Evolutionary conservation across 2,797 vertebrate genomes (phyloP).

Genomic region (Neosilurus mollespiculum): DNA sequence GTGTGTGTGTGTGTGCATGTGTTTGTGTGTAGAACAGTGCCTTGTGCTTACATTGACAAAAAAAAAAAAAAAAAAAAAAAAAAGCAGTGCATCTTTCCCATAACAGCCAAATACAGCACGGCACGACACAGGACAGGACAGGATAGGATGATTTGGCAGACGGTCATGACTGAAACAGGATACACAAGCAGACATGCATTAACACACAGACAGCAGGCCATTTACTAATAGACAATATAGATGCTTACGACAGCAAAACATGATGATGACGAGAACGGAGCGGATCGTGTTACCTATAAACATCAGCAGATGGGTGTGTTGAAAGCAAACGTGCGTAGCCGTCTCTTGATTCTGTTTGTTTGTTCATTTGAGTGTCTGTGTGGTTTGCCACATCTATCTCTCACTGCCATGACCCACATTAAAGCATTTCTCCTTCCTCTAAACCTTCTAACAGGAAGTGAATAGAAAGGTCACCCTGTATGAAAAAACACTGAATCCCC

Average conservation of each 20-base stretch:
- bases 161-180: constrained; percentile 34
- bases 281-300: constrained; percentile 20
- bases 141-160: background rate
- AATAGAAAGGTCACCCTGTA: background rate
- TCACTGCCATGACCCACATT: background rate
- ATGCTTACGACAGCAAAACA: constrained; percentile 28
- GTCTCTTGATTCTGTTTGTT: background rate
- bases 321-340: constrained; percentile 10
- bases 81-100: constrained; percentile 23
- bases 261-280: constrained; percentile 8
- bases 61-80: constrained; percentile 38
- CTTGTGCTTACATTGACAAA: background rate
- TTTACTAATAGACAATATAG: constrained; percentile 32
- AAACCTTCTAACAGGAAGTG: background rate
- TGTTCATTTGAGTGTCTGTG: background rate
- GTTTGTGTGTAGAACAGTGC: background rate
- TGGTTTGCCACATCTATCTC: background rate
- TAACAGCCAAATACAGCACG: constrained; percentile 8
- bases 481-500: background rate
- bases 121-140: too few relatives aligned
- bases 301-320: constrained; percentile 17
- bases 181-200: constrained; percentile 18
- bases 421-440: background rate
- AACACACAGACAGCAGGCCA: constrained; percentile 35
- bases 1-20: background rate